Evolutionary conservation across 2,797 vertebrate genomes (phyloP), one percentile per base, ranked within the genome.

Genomic region (Mionectes olivaceus): DNA sequence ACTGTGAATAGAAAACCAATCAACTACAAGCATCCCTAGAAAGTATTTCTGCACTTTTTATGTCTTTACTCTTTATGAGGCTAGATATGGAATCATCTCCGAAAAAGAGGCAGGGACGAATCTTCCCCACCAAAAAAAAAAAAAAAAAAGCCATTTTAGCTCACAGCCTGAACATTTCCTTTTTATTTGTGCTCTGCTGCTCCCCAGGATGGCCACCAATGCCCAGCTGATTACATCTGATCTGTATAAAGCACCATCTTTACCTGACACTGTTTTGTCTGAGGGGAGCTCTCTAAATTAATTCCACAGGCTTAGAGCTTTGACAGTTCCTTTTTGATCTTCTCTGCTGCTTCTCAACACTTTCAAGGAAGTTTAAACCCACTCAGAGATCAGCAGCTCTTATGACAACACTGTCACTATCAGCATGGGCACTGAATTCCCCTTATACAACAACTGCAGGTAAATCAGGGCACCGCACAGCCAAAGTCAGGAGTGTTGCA

Each of bases 291-390:
- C 89, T 96, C 76, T 73, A 82, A 86, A 93, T 91, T 91, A 82
- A 94, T 95, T 92, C 83, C 83, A 74, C 55, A 63, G 52, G 67
- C 79, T 96, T 92, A 43, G 67, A 84, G 80, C 67, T 60, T 59
- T 82, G 67, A 76, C 80, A 86, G 84, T 22, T 86, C 83, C 33
- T 50, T 95, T 93, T 91, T 95, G 68, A 95, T 93, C 87, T 78
- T 75, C 79, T 87, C 83, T 90, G 77, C 60, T 52, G 89, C 85
- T 70, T 90, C 30, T 46, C 78, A 78, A 7, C 1, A 1, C 30
- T 70, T 91, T 47, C 56, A 77, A 63, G 27, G 53, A 28, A 61
- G 79, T 47, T 77, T 87, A 64, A 94, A 91, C 52, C 25, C 70
- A 74, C 35, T 3, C 80, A 90, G 83, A 78, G 10, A 81, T 79